Evolutionary conservation across 1,140 invertebrate species (phyloP), one percentile per base, ranked within the genome.

Genomic region (Formica selysi): DNA sequence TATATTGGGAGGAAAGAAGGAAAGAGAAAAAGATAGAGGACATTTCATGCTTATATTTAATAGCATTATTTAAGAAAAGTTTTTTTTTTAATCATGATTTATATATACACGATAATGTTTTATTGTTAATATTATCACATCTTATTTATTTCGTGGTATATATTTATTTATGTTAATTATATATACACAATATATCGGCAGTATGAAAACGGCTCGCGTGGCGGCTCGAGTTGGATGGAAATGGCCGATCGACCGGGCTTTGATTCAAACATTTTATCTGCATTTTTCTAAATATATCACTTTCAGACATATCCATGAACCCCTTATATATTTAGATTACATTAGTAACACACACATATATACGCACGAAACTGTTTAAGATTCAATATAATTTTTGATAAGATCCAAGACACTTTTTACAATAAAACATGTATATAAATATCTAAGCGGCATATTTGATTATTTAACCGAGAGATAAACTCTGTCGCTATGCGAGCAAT

Each of bases 231-330:
- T 48, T 13, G 44, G 3, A 48, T 48, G 13, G 26, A 62, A 62
- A 29, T 26, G 26, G 13, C 11, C 22, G 11, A 62, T 62, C 7
- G 19, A 64, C 26, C 48, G 26, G n/a, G 16, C 41, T 68, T 68
- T 70, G 41, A 70, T n/a, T 74, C 29, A 5, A n/a, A 10, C 19
- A 57, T 32, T 51, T 51, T 54, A 22, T 10, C 10, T 54, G 32
- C 54, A 51, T 57, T 74, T 38, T 54, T 73, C 71, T 74, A 36
- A 73, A 13, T 48, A 22, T 29, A n/a, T 36, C 70, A 10, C 11
- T 22, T 10, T 71, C 29, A n/a, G n/a, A 36, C 70, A 36, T 22
- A 70, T 26, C n/a, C 54, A 5, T 57, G 1, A 59, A 59, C 0
- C n/a, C n/a, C 22, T 54, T 26, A 8, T 51, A 0, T 32, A 71